Conservation (phyloP, 2,797 vertebrate genomes). For the Diglossa cyanea region DNA sequence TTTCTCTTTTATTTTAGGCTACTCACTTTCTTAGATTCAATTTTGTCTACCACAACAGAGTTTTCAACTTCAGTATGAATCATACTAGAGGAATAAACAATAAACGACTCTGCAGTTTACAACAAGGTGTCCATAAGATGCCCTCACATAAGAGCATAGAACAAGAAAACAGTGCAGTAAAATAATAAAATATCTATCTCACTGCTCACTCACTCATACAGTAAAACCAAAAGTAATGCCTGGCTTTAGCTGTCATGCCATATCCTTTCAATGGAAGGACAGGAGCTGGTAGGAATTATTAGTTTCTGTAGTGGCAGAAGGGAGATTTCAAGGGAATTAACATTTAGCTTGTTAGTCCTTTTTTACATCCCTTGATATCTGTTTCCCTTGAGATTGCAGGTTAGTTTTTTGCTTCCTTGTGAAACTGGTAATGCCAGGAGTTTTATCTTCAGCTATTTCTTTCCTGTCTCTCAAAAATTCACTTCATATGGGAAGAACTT, state of each 20-base stretch:
- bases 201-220: background rate
- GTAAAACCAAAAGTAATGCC: background rate
- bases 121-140: background rate
- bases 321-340: background rate
- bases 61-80: conserved; percentile 30
- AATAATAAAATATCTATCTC: conserved; percentile 24
- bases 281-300: background rate
- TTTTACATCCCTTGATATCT: background rate
- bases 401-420: background rate
- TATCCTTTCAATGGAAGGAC: background rate
- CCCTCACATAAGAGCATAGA: background rate
- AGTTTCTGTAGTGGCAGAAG: background rate
- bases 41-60: background rate
- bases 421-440: background rate
- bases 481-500: background rate
- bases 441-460: background rate
- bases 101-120: conserved; percentile 10
- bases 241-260: background rate
- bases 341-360: background rate
- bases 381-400: background rate
- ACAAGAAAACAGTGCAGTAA: conserved; percentile 18
- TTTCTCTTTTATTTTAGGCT: background rate
- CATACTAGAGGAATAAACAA: conserved; percentile 16
- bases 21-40: background rate
- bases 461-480: background rate